Evolutionary conservation across 1,140 invertebrate species (phyloP).

Genomic region (Diabrotica undecimpunctata): DNA sequence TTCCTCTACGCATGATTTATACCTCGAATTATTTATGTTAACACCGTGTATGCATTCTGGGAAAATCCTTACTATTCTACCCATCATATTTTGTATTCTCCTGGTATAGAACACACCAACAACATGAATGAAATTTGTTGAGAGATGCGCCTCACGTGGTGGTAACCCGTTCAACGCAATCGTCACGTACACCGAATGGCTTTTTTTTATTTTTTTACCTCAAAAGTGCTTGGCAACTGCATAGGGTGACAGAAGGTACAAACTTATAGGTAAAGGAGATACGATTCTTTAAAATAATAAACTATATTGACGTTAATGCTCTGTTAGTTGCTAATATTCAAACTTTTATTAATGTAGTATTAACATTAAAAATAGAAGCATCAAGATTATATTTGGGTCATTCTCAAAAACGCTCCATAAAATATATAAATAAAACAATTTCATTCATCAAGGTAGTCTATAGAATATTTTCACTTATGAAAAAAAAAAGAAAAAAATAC

Average conservation of each 20-base stretch:
- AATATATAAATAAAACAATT: too few relatives aligned
- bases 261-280: conserved; percentile 5
- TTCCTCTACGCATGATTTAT: not conserved
- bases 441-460: too few relatives aligned
- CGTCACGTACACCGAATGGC: conserved; percentile 14
- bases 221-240: not conserved
- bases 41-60: not conserved
- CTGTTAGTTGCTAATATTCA: too few relatives aligned
- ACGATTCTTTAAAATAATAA: not conserved
- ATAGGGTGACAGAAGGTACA: conserved; percentile 6
- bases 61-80: not conserved
- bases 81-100: conserved; percentile 15
- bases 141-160: conserved; percentile 14
- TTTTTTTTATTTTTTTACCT: conserved; percentile 12
- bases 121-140: conserved; percentile 12
- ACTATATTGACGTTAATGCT: too few relatives aligned
- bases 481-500: too few relatives aligned
- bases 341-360: too few relatives aligned
- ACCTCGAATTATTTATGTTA: conserved; percentile 1
- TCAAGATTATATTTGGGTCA: too few relatives aligned
- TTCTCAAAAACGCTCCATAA: too few relatives aligned
- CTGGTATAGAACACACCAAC: conserved; percentile 8
- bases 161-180: conserved; percentile 13
- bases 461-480: too few relatives aligned
- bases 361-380: too few relatives aligned